phyloP scores from a whole-genome alignment of 2,797 vertebrate genomes.

The Paratrypauchen microcephalus region DNA sequence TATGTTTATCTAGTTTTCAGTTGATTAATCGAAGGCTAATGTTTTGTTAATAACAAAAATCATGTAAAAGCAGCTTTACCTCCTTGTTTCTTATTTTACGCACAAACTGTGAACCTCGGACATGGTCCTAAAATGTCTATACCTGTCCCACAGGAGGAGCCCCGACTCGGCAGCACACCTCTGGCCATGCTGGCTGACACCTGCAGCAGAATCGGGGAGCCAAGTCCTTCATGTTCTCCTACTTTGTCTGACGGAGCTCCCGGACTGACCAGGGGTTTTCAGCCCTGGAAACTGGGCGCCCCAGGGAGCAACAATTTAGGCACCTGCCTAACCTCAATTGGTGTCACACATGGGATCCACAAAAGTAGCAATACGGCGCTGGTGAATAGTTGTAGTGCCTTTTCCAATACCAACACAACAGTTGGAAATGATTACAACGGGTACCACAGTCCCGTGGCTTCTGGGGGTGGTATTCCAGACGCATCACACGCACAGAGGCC shows the following conservation, averaged over 20 bases:
- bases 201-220: constrained; percentile 93
- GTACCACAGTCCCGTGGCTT: constrained; percentile 80
- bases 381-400: constrained; percentile 81
- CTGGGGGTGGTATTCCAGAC: constrained; percentile 72
- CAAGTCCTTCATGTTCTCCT: constrained; percentile 84
- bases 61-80: neutral
- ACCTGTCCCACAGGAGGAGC: constrained; percentile 83
- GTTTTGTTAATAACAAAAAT: neutral
- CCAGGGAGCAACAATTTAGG: constrained; percentile 78
- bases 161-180: constrained; percentile 89
- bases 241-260: constrained; percentile 82
- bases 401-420: constrained; percentile 82
- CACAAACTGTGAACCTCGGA: constrained; percentile 6
- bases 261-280: constrained; percentile 88
- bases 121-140: neutral
- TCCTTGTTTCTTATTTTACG: constrained; percentile 23
- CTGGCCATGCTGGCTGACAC: constrained; percentile 95
- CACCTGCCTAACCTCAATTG: constrained; percentile 74
- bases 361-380: constrained; percentile 69
- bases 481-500: constrained; percentile 78
- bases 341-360: constrained; percentile 68
- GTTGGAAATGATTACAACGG: constrained; percentile 88
- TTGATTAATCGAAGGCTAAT: neutral
- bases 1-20: neutral
- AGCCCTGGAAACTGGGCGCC: constrained; percentile 87